Conservation (phyloP, 2,888 invertebrate species). For the Lasioglossum zephyrum region DNA sequence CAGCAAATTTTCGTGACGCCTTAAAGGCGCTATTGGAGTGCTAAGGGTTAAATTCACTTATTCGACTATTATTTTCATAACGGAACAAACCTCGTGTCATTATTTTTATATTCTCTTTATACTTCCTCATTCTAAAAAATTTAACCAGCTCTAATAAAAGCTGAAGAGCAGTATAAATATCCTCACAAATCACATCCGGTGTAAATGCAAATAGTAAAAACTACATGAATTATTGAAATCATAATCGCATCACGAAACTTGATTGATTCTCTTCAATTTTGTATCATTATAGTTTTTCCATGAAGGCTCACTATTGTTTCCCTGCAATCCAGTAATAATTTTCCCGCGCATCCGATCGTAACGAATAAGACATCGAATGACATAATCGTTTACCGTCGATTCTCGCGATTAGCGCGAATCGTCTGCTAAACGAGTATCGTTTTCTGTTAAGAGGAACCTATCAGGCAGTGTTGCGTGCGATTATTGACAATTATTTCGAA, state of each 20-base stretch:
- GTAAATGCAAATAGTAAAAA: background rate
- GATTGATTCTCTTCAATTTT: background rate
- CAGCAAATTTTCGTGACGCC: too few relatives aligned
- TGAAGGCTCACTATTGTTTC: background rate
- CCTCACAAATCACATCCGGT: background rate
- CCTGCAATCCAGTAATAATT: slow-evolving; percentile 2
- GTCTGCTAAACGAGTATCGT: slow-evolving; percentile 16
- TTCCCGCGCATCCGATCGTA: background rate
- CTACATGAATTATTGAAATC: background rate
- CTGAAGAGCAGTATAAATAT: background rate
- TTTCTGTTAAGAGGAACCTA: slow-evolving; percentile 13
- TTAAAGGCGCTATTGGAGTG: too few relatives aligned
- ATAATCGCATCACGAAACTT: slow-evolving; percentile 4
- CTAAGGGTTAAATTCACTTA: background rate
- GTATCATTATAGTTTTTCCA: slow-evolving; percentile 15
- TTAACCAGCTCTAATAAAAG: background rate
- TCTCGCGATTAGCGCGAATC: slow-evolving; percentile 38
- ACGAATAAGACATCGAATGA: slow-evolving; percentile 21
- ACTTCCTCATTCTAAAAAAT: background rate
- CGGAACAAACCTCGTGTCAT: background rate
- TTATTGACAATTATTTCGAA: slow-evolving; percentile 9
- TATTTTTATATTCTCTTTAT: background rate
- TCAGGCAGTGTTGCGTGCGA: background rate
- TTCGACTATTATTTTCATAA: background rate
- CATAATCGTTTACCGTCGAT: slow-evolving; percentile 32